Percentiles rank a stretch among this genome's conserved stretches.
phyloP scores from a whole-genome alignment of 1,140 invertebrate species.

The Hylyphantes graminicola region DNA sequence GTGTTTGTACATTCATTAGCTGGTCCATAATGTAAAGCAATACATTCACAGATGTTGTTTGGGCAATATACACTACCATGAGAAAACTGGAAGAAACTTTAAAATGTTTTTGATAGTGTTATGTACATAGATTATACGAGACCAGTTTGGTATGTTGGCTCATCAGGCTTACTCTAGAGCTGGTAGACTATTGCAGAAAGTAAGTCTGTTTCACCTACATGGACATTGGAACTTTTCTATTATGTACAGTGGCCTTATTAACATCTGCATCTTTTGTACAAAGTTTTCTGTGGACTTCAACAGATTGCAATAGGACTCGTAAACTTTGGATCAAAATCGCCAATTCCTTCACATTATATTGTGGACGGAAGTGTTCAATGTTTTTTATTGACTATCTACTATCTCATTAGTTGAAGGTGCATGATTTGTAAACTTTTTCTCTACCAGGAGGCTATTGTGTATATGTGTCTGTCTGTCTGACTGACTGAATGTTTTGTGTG shows the following conservation, averaged over 20 bases:
- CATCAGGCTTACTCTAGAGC: constrained; percentile 56
- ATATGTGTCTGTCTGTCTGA: background rate
- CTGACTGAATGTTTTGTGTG: background rate
- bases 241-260: constrained; percentile 59
- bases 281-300: constrained; percentile 33
- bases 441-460: constrained; percentile 37
- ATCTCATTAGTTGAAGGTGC: constrained; percentile 32
- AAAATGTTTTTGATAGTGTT: constrained; percentile 57
- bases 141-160: constrained; percentile 47
- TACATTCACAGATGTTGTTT: no score
- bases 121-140: constrained; percentile 55
- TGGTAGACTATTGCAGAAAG: constrained; percentile 27
- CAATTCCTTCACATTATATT: background rate
- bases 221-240: constrained; percentile 41
- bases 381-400: constrained; percentile 14
- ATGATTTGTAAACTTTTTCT: constrained; percentile 1
- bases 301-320: constrained; percentile 2
- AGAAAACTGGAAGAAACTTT: constrained; percentile 19
- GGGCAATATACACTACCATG: background rate
- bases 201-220: constrained; percentile 34
- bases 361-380: constrained; percentile 2
- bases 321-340: constrained; percentile 24
- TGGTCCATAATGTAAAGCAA: background rate
- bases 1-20: no score
- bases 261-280: constrained; percentile 58